Percentiles rank a stretch among this genome's conserved stretches.
Conservation (phyloP, 2,113 vertebrate genomes). For the Prunella fulvescens region DNA sequence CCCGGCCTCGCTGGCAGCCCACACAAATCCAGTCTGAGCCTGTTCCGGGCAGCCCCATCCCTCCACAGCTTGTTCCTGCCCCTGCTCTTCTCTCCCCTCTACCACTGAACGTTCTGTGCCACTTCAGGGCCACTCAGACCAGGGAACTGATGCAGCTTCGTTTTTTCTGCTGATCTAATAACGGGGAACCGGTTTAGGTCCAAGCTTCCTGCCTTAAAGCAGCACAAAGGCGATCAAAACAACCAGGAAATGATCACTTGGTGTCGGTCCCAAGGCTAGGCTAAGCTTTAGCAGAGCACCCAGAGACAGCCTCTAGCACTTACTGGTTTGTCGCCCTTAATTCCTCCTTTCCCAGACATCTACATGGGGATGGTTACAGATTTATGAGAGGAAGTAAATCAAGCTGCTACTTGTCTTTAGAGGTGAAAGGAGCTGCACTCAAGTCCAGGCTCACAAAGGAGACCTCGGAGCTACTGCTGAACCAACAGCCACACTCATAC, state of each 20-base stretch:
- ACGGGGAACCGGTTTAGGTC: background rate
- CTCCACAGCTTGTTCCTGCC: background rate
- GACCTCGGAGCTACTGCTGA: background rate
- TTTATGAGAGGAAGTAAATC: background rate
- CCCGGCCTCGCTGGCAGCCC: background rate
- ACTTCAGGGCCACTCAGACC: background rate
- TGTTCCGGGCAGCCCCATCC: background rate
- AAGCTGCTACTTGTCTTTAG: background rate
- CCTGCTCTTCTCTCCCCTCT: background rate
- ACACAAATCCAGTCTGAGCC: background rate
- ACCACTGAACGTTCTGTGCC: accelerated
- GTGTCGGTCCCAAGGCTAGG: background rate
- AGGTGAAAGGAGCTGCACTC: background rate
- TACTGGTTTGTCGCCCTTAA: background rate
- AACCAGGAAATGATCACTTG: background rate
- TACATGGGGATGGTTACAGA: accelerated
- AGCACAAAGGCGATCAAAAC: background rate
- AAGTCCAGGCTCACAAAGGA: background rate
- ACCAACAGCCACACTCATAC: conserved; percentile 51
- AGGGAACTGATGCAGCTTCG: background rate
- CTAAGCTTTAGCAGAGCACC: background rate
- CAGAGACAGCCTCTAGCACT: background rate
- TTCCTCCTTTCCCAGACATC: background rate
- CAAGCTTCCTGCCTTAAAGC: background rate
- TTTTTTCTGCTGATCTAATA: background rate